Conservation (phyloP, 2,888 invertebrate genomes). For the Diploptera punctata region DNA sequence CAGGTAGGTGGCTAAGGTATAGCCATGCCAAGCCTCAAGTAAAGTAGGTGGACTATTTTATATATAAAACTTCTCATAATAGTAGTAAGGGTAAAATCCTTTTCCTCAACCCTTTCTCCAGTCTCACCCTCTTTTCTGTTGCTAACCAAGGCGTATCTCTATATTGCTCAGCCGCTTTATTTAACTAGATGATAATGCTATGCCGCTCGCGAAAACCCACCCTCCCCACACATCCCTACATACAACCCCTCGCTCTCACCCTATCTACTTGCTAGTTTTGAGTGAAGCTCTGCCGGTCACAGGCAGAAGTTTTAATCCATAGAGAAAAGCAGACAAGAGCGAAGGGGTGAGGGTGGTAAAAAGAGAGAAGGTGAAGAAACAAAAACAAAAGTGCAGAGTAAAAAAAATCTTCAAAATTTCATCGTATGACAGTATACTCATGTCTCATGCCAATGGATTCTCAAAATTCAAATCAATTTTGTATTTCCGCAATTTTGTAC, state of each 20-base stretch:
- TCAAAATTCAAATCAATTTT: too few relatives aligned
- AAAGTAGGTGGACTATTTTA: constrained; percentile 16
- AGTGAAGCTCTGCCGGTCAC: constrained; percentile 29
- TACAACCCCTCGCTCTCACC: neutral
- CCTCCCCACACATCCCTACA: neutral
- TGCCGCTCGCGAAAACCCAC: constrained; percentile 22
- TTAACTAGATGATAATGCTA: constrained; percentile 38
- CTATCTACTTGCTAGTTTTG: constrained; percentile 27
- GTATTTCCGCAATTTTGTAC: too few relatives aligned
- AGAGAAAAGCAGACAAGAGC: constrained; percentile 20
- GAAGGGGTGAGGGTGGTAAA: neutral
- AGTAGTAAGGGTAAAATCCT: constrained; percentile 26
- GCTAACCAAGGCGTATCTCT: constrained; percentile 23
- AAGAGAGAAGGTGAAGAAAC: neutral
- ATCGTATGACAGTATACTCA: constrained; percentile 3
- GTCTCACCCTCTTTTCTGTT: constrained; percentile 9
- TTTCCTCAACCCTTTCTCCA: neutral
- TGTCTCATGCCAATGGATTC: neutral
- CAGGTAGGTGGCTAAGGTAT: constrained; percentile 9
- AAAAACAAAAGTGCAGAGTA: constrained; percentile 30
- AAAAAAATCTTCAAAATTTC: constrained; percentile 7
- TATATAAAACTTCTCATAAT: constrained; percentile 27
- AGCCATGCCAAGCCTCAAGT: constrained; percentile 8
- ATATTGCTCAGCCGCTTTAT: constrained; percentile 31
- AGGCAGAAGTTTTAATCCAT: constrained; percentile 40